Evolutionary conservation across 1,140 invertebrate genomes (phyloP), one percentile per base, ranked within the genome.

Genomic region (Leptopilina clavipes): DNA sequence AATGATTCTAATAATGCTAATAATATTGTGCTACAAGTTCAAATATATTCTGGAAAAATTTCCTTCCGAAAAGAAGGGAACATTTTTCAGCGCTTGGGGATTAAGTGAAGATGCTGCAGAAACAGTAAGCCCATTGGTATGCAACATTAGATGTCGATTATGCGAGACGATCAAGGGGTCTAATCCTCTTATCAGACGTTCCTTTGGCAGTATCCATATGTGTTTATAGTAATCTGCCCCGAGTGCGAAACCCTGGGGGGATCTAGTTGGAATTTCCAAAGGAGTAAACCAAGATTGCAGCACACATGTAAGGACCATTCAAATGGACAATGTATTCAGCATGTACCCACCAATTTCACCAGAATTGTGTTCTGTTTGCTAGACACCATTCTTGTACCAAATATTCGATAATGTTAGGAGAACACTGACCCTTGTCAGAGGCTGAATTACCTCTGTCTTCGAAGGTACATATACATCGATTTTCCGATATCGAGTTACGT

Each of bases 121-220:
- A 52, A n/a, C 1, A 17, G 43, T 37, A 72, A 78, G 72, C 76
- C 52, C 73, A 74, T 80, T 37, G 43, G 56, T 74, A 81, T 72
- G 79, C 79, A 48, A 74, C 81, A 81, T 83, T 83, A 83, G 72
- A 72, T 76, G 72, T 74, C 79, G 81, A 78, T 82, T 81, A 84
- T 82, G 84, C 78, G 74, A 83, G 71, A 77, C 76, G 81, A 82
- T 80, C 78, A 73, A 72, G 25, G 25, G 1, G 77, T 79, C 82
- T 82, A 84, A 86, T 85, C 76, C 79, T 85, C 78, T 85, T 83
- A 85, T 86, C 79, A 79, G 73, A 52, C 71, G 76, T 78, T 74
- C 65, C 74, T 40, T 73, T 74, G 72, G 72, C 70, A 54, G 14
- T n/a, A 78, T 65, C 74, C 72, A 74, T 77, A 71, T 76, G 76